phyloP scores from a whole-genome alignment of 2,888 invertebrate species.

The Pharmacophagus antenor region DNA sequence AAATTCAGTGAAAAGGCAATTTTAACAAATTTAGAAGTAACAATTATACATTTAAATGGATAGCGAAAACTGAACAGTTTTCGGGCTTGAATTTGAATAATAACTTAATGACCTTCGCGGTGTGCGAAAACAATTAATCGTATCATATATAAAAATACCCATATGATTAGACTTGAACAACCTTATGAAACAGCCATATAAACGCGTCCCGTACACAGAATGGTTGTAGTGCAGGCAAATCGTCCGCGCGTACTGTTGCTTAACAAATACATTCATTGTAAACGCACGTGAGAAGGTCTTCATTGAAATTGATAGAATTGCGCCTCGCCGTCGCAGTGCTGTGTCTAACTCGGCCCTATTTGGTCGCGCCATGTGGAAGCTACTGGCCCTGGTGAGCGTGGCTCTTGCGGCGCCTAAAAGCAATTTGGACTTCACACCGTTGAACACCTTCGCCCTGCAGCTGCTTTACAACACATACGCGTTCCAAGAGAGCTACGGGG shows the following conservation, averaged over 20 bases:
- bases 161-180: constrained; percentile 35
- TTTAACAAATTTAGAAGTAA: constrained; percentile 3
- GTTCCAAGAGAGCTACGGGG: constrained; percentile 62
- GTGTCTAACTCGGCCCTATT: constrained; percentile 46
- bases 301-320: constrained; percentile 52
- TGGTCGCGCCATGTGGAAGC: constrained; percentile 53
- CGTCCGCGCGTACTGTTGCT: constrained; percentile 47
- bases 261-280: constrained; percentile 60
- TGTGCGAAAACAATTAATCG: constrained; percentile 35
- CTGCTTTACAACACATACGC: constrained; percentile 64
- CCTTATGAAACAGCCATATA: constrained; percentile 36
- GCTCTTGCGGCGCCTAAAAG: constrained; percentile 52
- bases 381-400: constrained; percentile 46
- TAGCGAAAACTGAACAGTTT: neutral
- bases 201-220: constrained; percentile 32
- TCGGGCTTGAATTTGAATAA: constrained; percentile 2
- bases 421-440: constrained; percentile 49
- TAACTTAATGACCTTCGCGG: constrained; percentile 15
- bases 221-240: constrained; percentile 33
- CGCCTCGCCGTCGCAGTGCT: constrained; percentile 46
- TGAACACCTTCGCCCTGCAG: constrained; percentile 64
- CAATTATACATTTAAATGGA: neutral
- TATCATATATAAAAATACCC: constrained; percentile 34
- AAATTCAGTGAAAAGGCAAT: neutral
- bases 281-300: constrained; percentile 54